Evolutionary conservation across 2,113 vertebrate genomes (phyloP).

Genomic region (Zapornia atra): DNA sequence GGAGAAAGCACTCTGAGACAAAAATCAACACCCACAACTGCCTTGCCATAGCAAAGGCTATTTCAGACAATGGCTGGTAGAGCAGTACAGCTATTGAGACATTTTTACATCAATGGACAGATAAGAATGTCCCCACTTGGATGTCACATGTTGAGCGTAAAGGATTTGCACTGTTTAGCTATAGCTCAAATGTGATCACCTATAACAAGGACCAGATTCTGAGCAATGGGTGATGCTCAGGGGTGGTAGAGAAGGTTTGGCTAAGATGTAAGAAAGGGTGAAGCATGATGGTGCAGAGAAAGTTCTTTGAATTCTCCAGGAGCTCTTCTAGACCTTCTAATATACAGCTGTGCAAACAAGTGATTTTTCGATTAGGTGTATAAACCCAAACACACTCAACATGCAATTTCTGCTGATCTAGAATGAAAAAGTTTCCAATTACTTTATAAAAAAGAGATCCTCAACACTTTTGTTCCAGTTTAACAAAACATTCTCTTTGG

Average conservation of each 20-base stretch:
- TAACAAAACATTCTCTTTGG: conserved; percentile 6
- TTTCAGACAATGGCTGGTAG: not conserved
- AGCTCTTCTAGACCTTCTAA: not conserved
- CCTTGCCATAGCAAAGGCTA: not conserved
- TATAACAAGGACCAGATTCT: not conserved
- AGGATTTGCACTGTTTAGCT: not conserved
- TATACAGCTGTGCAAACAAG: conserved; percentile 14
- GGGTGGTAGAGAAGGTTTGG: not conserved
- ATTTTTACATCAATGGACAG: not conserved
- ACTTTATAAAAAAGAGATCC: not conserved
- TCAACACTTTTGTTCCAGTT: not conserved
- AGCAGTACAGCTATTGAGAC: not conserved
- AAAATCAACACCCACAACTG: not conserved
- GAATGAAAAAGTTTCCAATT: not conserved
- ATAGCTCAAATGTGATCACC: not conserved
- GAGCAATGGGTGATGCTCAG: accelerated
- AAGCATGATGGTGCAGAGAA: not conserved
- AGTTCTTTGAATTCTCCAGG: not conserved
- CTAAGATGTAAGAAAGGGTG: not conserved
- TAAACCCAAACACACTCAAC: not conserved
- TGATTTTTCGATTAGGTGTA: not conserved
- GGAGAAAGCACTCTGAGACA: accelerated
- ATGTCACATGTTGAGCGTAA: not conserved
- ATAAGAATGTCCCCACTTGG: not conserved
- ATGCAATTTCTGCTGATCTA: not conserved